These are phyloP conservation scores for Netelia melanura DNA, from an alignment of 2,888 invertebrate species.

Conservation along the genomic window DNA sequence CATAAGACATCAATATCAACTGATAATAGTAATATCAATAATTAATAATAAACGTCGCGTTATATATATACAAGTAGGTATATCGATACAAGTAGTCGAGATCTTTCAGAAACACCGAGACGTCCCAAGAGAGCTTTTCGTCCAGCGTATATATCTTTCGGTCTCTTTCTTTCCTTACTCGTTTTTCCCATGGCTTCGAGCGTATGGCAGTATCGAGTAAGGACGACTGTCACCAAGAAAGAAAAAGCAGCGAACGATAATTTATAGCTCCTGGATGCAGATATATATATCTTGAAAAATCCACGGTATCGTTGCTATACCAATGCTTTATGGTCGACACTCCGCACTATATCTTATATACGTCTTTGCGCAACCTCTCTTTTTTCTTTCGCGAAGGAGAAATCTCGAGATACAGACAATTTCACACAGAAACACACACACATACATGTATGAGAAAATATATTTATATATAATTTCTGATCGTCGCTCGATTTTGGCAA, in stretches of 20 bases:
- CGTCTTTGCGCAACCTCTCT: slow-evolving; percentile 7
- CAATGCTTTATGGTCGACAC: slow-evolving; percentile 43
- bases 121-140: slow-evolving; percentile 33
- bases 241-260: slow-evolving; percentile 46
- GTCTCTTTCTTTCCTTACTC: background rate
- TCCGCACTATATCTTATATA: slow-evolving; percentile 24
- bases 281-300: slow-evolving; percentile 60
- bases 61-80: slow-evolving; percentile 10
- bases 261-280: slow-evolving; percentile 63
- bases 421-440: background rate
- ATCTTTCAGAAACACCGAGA: slow-evolving; percentile 40
- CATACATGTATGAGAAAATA: background rate
- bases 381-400: background rate
- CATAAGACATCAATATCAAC: too few relatives aligned
- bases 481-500: background rate
- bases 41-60: too few relatives aligned
- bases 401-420: background rate
- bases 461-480: background rate
- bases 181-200: slow-evolving; percentile 3
- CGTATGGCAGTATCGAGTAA: slow-evolving; percentile 7
- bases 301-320: slow-evolving; percentile 59
- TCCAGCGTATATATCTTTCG: slow-evolving; percentile 21
- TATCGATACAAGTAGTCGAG: slow-evolving; percentile 49
- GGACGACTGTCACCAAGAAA: slow-evolving; percentile 45
- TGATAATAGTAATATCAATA: too few relatives aligned